phyloP scores from a whole-genome alignment of 1,140 invertebrate species.

The Pseudomyrmex flavicornis region DNA sequence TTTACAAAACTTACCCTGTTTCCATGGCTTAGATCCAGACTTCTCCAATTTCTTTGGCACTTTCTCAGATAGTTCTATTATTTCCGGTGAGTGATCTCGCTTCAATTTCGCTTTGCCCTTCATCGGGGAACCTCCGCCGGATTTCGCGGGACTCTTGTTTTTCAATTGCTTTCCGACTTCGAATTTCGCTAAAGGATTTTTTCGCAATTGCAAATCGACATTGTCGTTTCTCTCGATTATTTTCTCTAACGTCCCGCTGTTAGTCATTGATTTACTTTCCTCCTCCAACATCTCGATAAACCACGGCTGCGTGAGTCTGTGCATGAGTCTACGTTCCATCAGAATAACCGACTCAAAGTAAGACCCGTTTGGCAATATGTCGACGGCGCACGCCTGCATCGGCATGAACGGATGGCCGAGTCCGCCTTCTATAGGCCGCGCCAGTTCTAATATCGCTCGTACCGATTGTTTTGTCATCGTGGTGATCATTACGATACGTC shows the following conservation, averaged over 20 bases:
- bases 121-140: constrained; percentile 37
- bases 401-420: constrained; percentile 82
- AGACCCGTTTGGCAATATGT: constrained; percentile 80
- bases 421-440: constrained; percentile 75
- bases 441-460: constrained; percentile 82
- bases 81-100: constrained; percentile 70
- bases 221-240: constrained; percentile 12
- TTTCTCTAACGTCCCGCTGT: constrained; percentile 13
- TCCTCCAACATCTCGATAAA: background rate
- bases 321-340: constrained; percentile 80
- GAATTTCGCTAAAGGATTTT: constrained; percentile 19
- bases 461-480: constrained; percentile 84
- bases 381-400: constrained; percentile 79
- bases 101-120: constrained; percentile 65
- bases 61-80: constrained; percentile 64
- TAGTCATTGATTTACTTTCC: constrained; percentile 29
- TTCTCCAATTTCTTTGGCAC: constrained; percentile 69
- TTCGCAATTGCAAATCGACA: constrained; percentile 22
- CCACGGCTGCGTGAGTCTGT: constrained; percentile 72
- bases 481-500: constrained; percentile 82
- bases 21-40: constrained; percentile 59
- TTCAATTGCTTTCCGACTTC: constrained; percentile 51
- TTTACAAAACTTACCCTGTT: constrained; percentile 62
- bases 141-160: constrained; percentile 50
- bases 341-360: constrained; percentile 82